phyloP scores from a whole-genome alignment of 2,797 vertebrate genomes.

The Rhabdomys pumilio region DNA sequence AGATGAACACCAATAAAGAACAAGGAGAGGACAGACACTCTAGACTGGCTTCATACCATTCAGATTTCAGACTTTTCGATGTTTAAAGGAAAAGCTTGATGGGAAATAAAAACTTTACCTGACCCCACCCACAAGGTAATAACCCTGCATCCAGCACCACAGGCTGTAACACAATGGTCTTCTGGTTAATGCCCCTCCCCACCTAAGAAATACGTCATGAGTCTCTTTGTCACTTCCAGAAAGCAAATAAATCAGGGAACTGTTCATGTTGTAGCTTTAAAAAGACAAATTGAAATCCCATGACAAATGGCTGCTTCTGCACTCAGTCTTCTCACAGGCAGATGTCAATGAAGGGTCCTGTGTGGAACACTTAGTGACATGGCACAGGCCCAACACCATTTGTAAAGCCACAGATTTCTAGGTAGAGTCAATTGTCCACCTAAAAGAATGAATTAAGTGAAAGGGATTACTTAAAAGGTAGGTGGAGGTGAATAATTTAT shows the following conservation, averaged over 20 bases:
- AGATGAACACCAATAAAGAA: not conserved
- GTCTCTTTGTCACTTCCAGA: not conserved
- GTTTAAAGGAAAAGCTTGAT: not conserved
- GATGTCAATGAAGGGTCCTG: not conserved
- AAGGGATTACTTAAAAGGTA: not conserved
- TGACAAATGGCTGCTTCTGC: not conserved
- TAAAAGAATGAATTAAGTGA: not conserved
- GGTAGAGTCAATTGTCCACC: not conserved
- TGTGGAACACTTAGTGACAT: rapidly evolving
- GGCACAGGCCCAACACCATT: not conserved
- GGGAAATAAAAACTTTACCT: not conserved
- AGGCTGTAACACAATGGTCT: rapidly evolving
- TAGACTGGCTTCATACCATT: not conserved
- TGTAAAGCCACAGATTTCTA: not conserved
- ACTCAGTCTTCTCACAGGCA: not conserved
- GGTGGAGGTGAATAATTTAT: not conserved
- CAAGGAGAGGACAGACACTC: not conserved
- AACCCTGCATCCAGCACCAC: rapidly evolving
- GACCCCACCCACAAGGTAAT: too few relatives aligned
- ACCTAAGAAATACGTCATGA: not conserved
- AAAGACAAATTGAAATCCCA: not conserved
- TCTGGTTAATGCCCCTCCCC: too few relatives aligned
- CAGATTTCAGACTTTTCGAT: not conserved
- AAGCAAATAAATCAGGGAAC: not conserved
- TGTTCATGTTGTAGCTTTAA: not conserved